A percentile compares a stretch with the other conserved stretches of the same genome.
phyloP scores from a whole-genome alignment of 1,140 invertebrate species.

The Sipha flava region DNA sequence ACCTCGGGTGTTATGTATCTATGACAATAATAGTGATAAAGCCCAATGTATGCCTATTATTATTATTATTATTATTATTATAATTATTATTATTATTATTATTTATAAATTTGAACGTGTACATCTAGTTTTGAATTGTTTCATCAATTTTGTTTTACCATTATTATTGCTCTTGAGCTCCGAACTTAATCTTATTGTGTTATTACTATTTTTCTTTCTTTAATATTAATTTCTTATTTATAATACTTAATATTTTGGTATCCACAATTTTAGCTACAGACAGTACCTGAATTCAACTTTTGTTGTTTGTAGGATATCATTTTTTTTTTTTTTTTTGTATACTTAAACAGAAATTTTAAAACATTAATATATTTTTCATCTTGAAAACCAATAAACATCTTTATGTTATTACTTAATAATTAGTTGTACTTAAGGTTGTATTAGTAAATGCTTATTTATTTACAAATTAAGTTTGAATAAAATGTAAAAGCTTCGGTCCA shows the following conservation, averaged over 20 bases:
- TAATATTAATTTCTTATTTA: not conserved
- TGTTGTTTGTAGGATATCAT: not conserved
- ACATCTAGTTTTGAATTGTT: conserved; percentile 4
- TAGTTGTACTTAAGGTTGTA: conserved; percentile 21
- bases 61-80: conserved; percentile 1
- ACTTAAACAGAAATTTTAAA: not conserved
- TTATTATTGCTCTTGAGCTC: not conserved
- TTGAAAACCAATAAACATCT: not conserved
- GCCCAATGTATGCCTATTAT: conserved; percentile 12
- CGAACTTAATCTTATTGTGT: not conserved
- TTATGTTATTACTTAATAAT: not conserved
- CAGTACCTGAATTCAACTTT: not conserved
- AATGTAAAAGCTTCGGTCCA: conserved; percentile 14
- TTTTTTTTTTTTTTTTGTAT: not conserved
- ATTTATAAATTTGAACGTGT: conserved; percentile 6
- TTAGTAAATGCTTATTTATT: not conserved
- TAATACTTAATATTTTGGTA: not conserved
- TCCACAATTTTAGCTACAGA: not conserved
- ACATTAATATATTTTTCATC: not conserved
- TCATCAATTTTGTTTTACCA: not conserved
- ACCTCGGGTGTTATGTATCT: conserved; percentile 31
- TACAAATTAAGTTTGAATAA: not conserved
- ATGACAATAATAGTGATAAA: conserved; percentile 32
- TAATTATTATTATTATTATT: not conserved
- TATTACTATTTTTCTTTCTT: not conserved